Evolutionary conservation across 2,888 invertebrate genomes (phyloP).

Genomic region (Dyspetes luteomarginatus): DNA sequence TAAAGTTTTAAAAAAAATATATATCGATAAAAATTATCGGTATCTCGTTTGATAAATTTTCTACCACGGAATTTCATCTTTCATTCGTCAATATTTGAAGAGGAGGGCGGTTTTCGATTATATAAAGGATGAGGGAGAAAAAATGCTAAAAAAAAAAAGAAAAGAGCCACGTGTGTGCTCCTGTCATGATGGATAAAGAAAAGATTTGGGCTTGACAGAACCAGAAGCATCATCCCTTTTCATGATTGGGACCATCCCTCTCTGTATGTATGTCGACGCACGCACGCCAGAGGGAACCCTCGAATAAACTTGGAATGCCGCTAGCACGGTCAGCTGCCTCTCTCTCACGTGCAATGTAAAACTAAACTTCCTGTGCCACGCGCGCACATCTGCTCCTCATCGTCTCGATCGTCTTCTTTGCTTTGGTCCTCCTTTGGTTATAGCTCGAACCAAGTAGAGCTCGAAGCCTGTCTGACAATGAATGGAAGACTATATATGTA

Average conservation of each 20-base stretch:
- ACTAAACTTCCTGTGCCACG: conserved; percentile 80
- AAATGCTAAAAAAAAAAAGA: neutral
- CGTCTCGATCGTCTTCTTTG: conserved; percentile 37
- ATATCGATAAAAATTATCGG: neutral
- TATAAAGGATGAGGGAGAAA: neutral
- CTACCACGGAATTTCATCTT: neutral
- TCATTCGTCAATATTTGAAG: neutral
- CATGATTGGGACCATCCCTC: conserved; percentile 22
- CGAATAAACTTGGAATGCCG: conserved; percentile 61
- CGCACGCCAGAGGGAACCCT: conserved; percentile 26
- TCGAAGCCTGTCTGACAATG: neutral
- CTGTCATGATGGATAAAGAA: conserved; percentile 13
- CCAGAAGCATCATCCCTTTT: conserved; percentile 65
- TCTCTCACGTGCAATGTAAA: conserved; percentile 68
- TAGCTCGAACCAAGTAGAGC: neutral
- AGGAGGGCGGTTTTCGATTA: neutral
- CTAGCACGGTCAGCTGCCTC: conserved; percentile 75
- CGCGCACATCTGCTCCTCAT: conserved; percentile 78
- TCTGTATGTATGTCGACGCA: conserved; percentile 4
- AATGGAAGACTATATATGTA: neutral
- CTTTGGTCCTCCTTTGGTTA: conserved; percentile 14
- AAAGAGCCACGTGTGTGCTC: conserved; percentile 38
- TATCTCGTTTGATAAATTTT: neutral
- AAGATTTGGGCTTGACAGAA: conserved; percentile 33
- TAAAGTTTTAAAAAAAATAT: too few relatives aligned